Conservation (phyloP, 2,797 vertebrate genomes). For the Helicolenus hilgendorfi region DNA sequence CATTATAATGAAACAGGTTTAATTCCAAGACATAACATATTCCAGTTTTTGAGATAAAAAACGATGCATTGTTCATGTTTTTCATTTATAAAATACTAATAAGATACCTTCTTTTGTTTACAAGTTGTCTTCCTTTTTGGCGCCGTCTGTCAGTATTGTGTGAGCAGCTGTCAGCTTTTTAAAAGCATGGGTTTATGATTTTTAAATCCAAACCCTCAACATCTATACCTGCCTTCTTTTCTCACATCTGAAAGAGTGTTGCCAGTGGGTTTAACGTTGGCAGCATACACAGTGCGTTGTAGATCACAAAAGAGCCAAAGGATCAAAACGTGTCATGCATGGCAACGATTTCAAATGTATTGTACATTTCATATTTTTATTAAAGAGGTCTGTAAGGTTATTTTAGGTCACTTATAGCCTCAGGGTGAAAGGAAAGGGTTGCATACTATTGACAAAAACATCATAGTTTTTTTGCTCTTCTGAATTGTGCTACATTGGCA, state of each 20-base stretch:
- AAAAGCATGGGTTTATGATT: not conserved
- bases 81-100: not conserved
- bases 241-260: not conserved
- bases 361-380: conserved; percentile 15
- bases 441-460: conserved; percentile 12
- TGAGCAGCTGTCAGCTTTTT: not conserved
- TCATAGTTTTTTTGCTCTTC: not conserved
- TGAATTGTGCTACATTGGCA: conserved; percentile 1
- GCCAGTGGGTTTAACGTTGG: not conserved
- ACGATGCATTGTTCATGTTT: not conserved
- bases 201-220: not conserved
- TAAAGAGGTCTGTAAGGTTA: not conserved
- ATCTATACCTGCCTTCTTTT: not conserved
- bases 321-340: conserved; percentile 9
- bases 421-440: not conserved
- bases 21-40: not conserved
- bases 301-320: conserved; percentile 24
- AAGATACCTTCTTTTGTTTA: not conserved
- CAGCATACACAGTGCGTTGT: not conserved
- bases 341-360: not conserved
- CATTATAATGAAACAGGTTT: conserved; percentile 9
- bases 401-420: not conserved
- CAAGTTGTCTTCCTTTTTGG: not conserved
- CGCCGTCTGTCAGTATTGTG: not conserved
- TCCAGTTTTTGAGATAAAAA: not conserved